Evolutionary conservation across 1,140 invertebrate species (phyloP).

Genomic region (Penaeus chinensis): DNA sequence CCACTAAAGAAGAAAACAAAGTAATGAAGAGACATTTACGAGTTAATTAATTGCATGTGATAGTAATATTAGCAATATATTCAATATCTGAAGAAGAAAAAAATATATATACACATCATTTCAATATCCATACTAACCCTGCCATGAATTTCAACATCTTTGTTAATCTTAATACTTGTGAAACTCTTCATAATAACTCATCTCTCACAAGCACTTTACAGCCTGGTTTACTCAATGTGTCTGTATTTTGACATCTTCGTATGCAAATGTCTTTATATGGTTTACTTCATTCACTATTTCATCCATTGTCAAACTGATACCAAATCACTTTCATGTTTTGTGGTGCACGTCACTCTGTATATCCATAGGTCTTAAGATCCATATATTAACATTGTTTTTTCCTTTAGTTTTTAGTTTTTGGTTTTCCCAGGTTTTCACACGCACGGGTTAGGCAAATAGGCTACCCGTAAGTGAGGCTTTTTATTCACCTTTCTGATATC

Average conservation of each 20-base stretch:
- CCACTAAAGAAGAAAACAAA: neutral
- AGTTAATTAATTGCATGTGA: neutral
- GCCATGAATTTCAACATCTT: conserved; percentile 28
- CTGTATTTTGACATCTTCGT: neutral
- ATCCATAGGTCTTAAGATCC: no score
- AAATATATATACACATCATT: neutral
- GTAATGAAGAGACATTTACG: neutral
- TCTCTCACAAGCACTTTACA: no score
- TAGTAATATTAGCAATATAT: no score
- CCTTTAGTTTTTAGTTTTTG: no score
- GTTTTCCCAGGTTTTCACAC: no score
- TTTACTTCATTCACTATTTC: neutral
- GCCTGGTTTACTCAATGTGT: no score
- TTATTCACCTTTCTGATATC: no score
- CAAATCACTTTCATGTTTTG: conserved; percentile 25
- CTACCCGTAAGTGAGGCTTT: no score
- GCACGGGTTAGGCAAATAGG: no score
- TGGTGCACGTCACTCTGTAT: neutral
- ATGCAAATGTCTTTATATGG: neutral
- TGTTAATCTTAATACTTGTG: no score
- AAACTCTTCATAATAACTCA: no score
- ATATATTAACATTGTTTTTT: no score
- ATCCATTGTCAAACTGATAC: conserved; percentile 43
- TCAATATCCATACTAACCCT: conserved; percentile 32
- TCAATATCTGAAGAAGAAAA: neutral